phyloP scores from a whole-genome alignment of 1,140 invertebrate species.

The Dreissena polymorpha region DNA sequence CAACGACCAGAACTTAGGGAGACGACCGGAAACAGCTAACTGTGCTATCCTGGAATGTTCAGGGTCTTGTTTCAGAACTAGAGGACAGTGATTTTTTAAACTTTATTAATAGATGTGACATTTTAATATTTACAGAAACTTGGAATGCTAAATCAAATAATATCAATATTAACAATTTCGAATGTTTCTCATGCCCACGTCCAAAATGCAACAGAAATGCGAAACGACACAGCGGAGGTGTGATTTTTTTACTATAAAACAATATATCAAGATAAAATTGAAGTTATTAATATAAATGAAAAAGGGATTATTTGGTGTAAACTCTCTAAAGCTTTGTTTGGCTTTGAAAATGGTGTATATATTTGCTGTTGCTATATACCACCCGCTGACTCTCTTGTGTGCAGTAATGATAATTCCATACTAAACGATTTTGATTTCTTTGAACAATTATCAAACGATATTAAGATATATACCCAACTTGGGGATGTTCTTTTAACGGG shows the following conservation, averaged over 20 bases:
- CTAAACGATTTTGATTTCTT: slow-evolving; percentile 5
- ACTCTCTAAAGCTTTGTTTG: neutral
- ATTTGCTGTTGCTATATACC: slow-evolving; percentile 1
- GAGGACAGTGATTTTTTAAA: slow-evolving; percentile 29
- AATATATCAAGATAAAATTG: neutral
- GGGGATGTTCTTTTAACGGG: neutral
- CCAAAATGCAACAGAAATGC: slow-evolving; percentile 33
- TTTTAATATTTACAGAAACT: slow-evolving; percentile 38
- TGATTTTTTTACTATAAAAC: neutral
- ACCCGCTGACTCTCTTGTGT: neutral
- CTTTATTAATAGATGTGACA: slow-evolving; percentile 18
- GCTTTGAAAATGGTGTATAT: neutral
- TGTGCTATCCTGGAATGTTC: slow-evolving; percentile 26
- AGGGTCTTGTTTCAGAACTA: slow-evolving; percentile 20
- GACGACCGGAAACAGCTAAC: slow-evolving; percentile 8
- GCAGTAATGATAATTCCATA: neutral
- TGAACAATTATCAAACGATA: neutral
- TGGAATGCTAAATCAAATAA: slow-evolving; percentile 21
- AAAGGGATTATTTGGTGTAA: neutral
- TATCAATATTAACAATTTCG: slow-evolving; percentile 13
- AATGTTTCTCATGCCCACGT: slow-evolving; percentile 14
- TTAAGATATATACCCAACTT: neutral
- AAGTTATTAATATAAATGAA: neutral
- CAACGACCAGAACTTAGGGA: neutral
- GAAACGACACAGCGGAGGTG: slow-evolving; percentile 19